These are phyloP conservation scores for Theretra japonica DNA, from an alignment of 2,888 invertebrate genomes.

Conservation along the genomic window DNA sequence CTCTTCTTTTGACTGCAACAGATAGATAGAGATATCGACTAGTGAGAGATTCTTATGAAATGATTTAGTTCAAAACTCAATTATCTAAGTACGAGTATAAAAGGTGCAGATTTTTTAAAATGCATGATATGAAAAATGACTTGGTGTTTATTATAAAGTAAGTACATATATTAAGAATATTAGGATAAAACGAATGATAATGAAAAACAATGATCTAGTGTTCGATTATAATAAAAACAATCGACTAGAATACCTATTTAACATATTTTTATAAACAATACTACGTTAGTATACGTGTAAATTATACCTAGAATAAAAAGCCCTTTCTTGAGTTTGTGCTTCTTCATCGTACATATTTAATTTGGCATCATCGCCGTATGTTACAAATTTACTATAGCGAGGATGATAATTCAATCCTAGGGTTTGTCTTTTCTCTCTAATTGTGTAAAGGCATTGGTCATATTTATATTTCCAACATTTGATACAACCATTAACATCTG, in stretches of 20 bases:
- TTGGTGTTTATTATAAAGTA: no score
- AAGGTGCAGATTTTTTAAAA: no score
- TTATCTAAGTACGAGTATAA: no score
- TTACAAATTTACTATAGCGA: slow-evolving; percentile 78
- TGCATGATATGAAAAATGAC: no score
- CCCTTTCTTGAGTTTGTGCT: slow-evolving; percentile 86
- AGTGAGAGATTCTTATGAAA: background rate
- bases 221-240: background rate
- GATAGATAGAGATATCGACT: background rate
- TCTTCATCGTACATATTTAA: slow-evolving; percentile 89
- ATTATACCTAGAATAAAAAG: slow-evolving; percentile 86
- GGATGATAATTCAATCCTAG: slow-evolving; percentile 87
- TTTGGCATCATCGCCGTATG: slow-evolving; percentile 87
- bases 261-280: background rate
- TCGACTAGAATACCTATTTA: slow-evolving; percentile 3
- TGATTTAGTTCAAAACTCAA: no score
- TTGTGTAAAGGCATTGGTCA: slow-evolving; percentile 86
- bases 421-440: slow-evolving; percentile 87
- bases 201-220: no score
- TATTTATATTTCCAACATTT: slow-evolving; percentile 89
- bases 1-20: slow-evolving; percentile 75
- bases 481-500: slow-evolving; percentile 88
- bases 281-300: no score
- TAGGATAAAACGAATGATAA: no score
- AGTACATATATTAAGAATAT: no score